A percentile compares a stretch with the other conserved stretches of the same genome.
Evolutionary conservation across 2,888 invertebrate species (phyloP).

Genomic region (Panopea generosa): DNA sequence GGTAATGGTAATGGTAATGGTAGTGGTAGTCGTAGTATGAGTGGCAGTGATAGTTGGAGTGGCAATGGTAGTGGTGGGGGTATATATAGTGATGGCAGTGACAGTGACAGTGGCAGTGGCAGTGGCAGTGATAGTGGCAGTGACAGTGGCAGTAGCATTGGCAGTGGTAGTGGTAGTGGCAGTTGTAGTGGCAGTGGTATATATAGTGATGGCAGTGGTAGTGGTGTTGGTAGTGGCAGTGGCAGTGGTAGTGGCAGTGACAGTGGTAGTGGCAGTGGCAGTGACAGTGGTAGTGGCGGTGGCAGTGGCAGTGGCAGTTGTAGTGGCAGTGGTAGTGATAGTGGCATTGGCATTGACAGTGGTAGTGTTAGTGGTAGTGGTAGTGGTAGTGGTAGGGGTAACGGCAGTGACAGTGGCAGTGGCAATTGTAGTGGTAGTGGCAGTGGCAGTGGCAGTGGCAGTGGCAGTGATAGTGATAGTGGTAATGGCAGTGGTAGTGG

Average conservation of each 20-base stretch:
- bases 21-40: too few relatives aligned
- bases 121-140: not conserved
- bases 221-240: too few relatives aligned
- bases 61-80: too few relatives aligned
- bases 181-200: too few relatives aligned
- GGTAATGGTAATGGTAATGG: not conserved
- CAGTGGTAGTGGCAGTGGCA: slow-evolving; percentile 10
- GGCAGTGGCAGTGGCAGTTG: slow-evolving; percentile 10
- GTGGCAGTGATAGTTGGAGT: too few relatives aligned
- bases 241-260: slow-evolving; percentile 18
- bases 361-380: too few relatives aligned
- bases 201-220: too few relatives aligned
- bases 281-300: slow-evolving; percentile 18
- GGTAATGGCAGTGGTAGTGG: too few relatives aligned
- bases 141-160: not conserved
- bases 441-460: not conserved
- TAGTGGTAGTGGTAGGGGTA: not conserved
- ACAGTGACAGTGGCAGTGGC: not conserved
- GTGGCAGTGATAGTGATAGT: not conserved
- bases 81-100: too few relatives aligned
- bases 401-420: not conserved
- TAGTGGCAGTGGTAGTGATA: slow-evolving; percentile 5
- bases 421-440: not conserved
- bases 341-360: not conserved
- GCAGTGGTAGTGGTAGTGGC: slow-evolving; percentile 6